Percentiles rank a stretch among this genome's conserved stretches.
phyloP scores from a whole-genome alignment of 2,113 vertebrate species.

The Nannobrachium achirus region DNA sequence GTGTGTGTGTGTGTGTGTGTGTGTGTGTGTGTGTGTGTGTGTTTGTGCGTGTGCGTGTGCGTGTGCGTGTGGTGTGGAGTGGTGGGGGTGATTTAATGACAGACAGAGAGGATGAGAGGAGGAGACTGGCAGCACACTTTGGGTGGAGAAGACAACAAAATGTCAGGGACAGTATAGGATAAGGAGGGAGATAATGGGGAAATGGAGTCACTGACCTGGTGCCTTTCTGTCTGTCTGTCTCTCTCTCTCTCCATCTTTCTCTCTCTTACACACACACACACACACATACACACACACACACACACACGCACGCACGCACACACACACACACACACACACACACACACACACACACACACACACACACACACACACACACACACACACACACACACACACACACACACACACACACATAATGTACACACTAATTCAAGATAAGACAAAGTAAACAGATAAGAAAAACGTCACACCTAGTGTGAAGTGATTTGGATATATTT shows the following conservation, averaged over 20 bases:
- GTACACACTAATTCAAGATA: no score
- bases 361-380: no score
- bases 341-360: no score
- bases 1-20: background rate
- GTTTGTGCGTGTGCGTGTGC: background rate
- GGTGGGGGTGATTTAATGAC: constrained; percentile 50
- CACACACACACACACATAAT: no score
- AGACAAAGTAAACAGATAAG: no score
- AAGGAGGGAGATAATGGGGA: background rate
- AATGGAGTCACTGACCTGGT: background rate
- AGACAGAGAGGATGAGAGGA: constrained; percentile 51
- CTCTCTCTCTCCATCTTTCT: background rate
- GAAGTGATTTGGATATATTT: no score
- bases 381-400: no score
- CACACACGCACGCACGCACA: no score
- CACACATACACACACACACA: no score
- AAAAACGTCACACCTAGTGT: no score
- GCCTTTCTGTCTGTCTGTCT: constrained; percentile 3
- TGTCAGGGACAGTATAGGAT: background rate
- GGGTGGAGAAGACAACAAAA: constrained; percentile 8
- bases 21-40: constrained; percentile 19
- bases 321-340: no score
- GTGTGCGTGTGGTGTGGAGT: background rate
- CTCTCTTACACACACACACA: no score
- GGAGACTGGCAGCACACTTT: constrained; percentile 64